A percentile compares a stretch with the other conserved stretches of the same genome.
Conservation (phyloP, 2,888 invertebrate genomes). For the Drosophila eohydei region DNA sequence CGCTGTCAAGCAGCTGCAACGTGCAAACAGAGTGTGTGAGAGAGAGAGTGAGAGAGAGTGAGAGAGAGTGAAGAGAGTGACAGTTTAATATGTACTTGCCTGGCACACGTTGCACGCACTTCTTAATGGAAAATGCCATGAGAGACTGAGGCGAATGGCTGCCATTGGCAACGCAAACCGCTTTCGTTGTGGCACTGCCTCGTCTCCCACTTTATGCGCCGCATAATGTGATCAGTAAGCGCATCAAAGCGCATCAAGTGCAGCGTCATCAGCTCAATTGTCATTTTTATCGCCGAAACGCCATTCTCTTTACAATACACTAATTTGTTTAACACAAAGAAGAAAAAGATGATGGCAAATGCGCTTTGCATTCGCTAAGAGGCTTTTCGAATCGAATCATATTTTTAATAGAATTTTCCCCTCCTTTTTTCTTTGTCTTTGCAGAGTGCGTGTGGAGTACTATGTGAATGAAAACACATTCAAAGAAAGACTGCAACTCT, state of each 20-base stretch:
- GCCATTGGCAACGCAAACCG: slow-evolving; percentile 33
- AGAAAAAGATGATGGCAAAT: slow-evolving; percentile 1
- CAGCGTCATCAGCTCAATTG: slow-evolving; percentile 50
- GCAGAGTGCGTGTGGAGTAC: slow-evolving; percentile 99
- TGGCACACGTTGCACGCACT: slow-evolving; percentile 42
- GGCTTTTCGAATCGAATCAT: slow-evolving; percentile 37
- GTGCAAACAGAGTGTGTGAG: neutral
- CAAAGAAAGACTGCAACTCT: slow-evolving; percentile 98
- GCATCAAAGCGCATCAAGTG: slow-evolving; percentile 73
- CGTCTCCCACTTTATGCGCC: slow-evolving; percentile 20
- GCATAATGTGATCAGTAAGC: slow-evolving; percentile 71
- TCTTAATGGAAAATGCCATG: slow-evolving; percentile 15
- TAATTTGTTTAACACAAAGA: slow-evolving; percentile 23
- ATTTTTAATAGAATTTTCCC: neutral
- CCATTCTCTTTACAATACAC: slow-evolving; percentile 31
- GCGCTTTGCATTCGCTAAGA: slow-evolving; percentile 29
- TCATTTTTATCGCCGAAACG: slow-evolving; percentile 29
- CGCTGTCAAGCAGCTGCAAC: too few relatives aligned
- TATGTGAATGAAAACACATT: slow-evolving; percentile 99
- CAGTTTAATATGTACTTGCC: slow-evolving; percentile 43
- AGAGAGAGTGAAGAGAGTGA: slow-evolving; percentile 2
- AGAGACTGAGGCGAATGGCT: slow-evolving; percentile 3
- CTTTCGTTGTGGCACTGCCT: neutral
- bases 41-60: neutral
- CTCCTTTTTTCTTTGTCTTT: slow-evolving; percentile 46